These are phyloP conservation scores for Eira barbara DNA, from an alignment of 2,113 vertebrate species.

Conservation along the genomic window DNA sequence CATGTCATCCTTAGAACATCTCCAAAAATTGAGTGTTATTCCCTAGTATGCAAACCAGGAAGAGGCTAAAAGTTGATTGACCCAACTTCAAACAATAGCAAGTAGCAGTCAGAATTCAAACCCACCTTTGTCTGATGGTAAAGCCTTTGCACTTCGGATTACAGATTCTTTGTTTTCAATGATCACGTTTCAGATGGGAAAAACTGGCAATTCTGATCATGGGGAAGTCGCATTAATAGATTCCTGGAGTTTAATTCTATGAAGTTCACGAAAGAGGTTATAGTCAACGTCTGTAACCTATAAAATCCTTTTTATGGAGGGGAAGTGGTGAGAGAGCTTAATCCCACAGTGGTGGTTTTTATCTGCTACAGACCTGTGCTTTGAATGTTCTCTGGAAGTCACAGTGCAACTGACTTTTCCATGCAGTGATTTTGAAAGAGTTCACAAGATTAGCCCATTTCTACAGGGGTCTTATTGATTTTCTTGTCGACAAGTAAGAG, in stretches of 20 bases:
- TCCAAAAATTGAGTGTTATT: not conserved
- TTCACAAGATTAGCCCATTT: not conserved
- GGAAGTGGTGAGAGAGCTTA: not conserved
- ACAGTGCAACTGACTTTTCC: not conserved
- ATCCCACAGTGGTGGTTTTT: not conserved
- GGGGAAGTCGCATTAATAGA: not conserved
- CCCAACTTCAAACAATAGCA: not conserved
- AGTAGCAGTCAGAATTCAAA: conserved; percentile 7
- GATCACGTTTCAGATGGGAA: not conserved
- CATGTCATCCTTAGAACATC: not conserved
- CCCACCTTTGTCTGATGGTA: not conserved
- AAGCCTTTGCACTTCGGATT: conserved; percentile 11
- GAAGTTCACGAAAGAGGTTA: not conserved
- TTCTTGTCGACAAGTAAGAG: not conserved
- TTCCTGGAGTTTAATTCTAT: not conserved
- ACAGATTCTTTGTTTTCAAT: not conserved
- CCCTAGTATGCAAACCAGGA: not conserved
- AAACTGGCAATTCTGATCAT: not conserved
- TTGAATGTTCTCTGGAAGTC: not conserved
- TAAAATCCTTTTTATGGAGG: not conserved
- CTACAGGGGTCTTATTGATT: not conserved
- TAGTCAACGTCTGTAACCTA: not conserved
- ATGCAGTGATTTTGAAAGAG: not conserved
- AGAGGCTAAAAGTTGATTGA: not conserved
- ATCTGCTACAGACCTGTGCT: not conserved